phyloP scores from a whole-genome alignment of 2,888 invertebrate species.

The Hirtodrosophila trivittata region DNA sequence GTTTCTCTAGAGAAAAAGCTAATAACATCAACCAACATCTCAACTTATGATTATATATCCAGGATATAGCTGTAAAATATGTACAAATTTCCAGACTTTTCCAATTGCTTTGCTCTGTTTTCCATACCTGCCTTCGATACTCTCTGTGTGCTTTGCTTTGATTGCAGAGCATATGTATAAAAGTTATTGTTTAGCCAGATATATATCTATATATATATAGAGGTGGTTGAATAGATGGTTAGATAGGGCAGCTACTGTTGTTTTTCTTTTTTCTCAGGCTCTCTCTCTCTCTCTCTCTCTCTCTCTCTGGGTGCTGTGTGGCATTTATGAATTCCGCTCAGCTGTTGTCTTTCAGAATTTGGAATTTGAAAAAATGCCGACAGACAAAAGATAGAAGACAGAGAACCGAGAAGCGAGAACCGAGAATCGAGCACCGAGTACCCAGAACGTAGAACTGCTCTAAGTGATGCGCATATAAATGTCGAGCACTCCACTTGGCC shows the following conservation, averaged over 20 bases:
- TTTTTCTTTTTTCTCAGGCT: slow-evolving; percentile 25
- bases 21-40: no score
- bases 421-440: slow-evolving; percentile 17
- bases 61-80: no score
- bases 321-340: slow-evolving; percentile 74
- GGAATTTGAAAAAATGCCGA: slow-evolving; percentile 41
- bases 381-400: slow-evolving; percentile 15
- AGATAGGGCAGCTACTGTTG: slow-evolving; percentile 5
- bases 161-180: not conserved
- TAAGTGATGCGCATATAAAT: slow-evolving; percentile 82
- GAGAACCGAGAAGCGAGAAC: slow-evolving; percentile 10
- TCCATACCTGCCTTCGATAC: no score
- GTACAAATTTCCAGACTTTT: no score
- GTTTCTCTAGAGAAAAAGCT: no score
- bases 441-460: slow-evolving; percentile 21
- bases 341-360: slow-evolving; percentile 59
- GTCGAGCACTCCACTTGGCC: slow-evolving; percentile 70
- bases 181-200: not conserved
- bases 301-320: slow-evolving; percentile 29
- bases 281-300: slow-evolving; percentile 3
- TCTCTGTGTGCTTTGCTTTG: not conserved
- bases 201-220: not conserved
- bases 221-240: not conserved
- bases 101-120: no score
- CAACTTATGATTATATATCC: no score